A percentile compares a stretch with the other conserved stretches of the same genome.
phyloP scores from a whole-genome alignment of 1,140 invertebrate genomes.

The Eumaeus atala region DNA sequence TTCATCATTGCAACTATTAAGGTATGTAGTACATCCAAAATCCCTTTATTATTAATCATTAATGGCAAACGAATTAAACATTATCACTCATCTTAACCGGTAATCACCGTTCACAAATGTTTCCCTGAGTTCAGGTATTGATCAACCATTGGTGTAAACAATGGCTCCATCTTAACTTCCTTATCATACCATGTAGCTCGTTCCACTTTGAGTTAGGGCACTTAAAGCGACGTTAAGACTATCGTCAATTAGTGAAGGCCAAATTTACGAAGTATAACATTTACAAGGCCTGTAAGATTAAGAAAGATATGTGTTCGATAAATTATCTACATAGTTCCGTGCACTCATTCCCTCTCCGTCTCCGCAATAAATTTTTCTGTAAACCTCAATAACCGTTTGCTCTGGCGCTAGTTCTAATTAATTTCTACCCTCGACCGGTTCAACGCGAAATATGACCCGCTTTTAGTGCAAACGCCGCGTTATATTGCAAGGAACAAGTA shows the following conservation, averaged over 20 bases:
- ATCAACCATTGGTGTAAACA: too few species aligned
- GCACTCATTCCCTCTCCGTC: slow-evolving; percentile 3
- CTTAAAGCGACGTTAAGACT: too few species aligned
- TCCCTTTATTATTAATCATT: too few species aligned
- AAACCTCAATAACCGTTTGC: slow-evolving; percentile 37
- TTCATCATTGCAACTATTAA: too few species aligned
- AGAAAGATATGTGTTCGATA: neutral
- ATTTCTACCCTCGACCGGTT: slow-evolving; percentile 27
- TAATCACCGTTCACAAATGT: too few species aligned
- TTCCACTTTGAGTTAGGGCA: too few species aligned
- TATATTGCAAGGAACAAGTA: slow-evolving; percentile 14
- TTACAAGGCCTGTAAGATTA: slow-evolving; percentile 4
- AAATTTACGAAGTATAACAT: slow-evolving; percentile 11
- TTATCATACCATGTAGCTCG: too few species aligned
- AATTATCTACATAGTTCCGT: slow-evolving; percentile 14
- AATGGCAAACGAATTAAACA: too few species aligned
- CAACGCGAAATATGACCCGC: slow-evolving; percentile 27
- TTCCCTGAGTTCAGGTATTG: too few species aligned
- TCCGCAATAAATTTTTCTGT: slow-evolving; percentile 35
- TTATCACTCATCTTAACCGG: too few species aligned
- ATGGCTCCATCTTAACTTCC: too few species aligned
- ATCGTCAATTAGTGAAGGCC: neutral
- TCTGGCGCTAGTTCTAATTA: slow-evolving; percentile 37
- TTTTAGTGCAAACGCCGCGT: slow-evolving; percentile 15
- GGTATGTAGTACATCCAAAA: too few species aligned